Conservation (phyloP, 2,113 vertebrate genomes). For the Anseranas semipalmata region DNA sequence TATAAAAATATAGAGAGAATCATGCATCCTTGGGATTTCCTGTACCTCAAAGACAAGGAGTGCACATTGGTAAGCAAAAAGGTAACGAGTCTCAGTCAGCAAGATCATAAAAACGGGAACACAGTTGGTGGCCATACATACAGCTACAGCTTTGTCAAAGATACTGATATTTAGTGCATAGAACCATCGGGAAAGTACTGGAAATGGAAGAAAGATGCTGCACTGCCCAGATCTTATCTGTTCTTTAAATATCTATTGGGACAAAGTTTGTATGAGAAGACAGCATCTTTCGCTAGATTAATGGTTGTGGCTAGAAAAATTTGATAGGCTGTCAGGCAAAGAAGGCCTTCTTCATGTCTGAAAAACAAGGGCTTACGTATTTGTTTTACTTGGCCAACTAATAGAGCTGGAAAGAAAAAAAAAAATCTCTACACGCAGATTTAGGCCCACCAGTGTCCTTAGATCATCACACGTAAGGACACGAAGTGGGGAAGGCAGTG, state of each 20-base stretch:
- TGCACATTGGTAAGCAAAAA: not conserved
- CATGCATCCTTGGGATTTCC: not conserved
- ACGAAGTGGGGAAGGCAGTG: not conserved
- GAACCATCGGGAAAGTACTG: not conserved
- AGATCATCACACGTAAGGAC: accelerated
- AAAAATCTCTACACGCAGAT: accelerated
- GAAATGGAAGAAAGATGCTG: not conserved
- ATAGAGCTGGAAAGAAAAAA: not conserved
- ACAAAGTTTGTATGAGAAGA: not conserved
- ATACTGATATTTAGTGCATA: not conserved
- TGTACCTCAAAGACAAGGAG: not conserved
- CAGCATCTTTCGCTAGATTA: not conserved
- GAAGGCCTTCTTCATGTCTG: not conserved
- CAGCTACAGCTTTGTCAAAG: not conserved
- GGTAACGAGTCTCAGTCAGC: not conserved
- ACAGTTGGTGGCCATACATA: not conserved
- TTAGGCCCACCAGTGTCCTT: not conserved
- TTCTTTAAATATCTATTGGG: not conserved
- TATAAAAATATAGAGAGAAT: not conserved
- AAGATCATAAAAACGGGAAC: not conserved
- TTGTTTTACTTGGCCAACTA: not conserved
- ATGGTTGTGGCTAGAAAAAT: not conserved
- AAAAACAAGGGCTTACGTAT: not conserved
- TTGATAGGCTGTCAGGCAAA: not conserved
- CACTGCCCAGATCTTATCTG: not conserved